Evolutionary conservation across 2,797 vertebrate species (phyloP), one percentile per base, ranked within the genome.

Genomic region (Crax fasciolata): DNA sequence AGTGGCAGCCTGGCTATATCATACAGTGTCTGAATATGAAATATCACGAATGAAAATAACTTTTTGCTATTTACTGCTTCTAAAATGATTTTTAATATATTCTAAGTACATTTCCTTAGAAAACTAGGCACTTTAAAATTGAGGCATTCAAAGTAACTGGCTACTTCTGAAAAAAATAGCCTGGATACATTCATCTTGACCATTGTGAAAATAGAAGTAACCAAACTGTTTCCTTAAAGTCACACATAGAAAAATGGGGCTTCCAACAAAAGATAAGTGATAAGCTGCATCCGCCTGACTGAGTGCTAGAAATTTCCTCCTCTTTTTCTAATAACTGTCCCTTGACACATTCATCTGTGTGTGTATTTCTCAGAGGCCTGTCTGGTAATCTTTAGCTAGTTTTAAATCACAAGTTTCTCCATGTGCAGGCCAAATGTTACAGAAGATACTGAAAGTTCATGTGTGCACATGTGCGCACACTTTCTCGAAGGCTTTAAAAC

Each of bases 361-460:
- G 66, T 96, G 92, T 35, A 35, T 95, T 97, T 85, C 94, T 97
- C 94, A 94, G 89, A 97, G 94, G 94, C 92, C 94, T 97, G 96
- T 97, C 97, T 96, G 92, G 97, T 94, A 95, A 87, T 97, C 92
- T 97, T 98, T 97, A 97, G 92, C 52, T 87, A 75, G 86, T 94
- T 97, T 97, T 96, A 97, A 97, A 95, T 97, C 95, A 97, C 93
- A 96, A 72, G 91, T 97, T 93, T 94, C 71, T 94, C 91, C 97
- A 98, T 97, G 84, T 98, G 97, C 79, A 96, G 87, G 87, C 97
- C 98, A 98, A 98, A 98, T 98, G 97, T 98, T 97, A 78, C 19
- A 92, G 88, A 93, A 97, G 85, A 77, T 91, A 93, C 84, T 65
- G 73, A 87, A 85, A 89, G 68, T 82, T 91, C 82, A 78, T 51